Percentiles rank a stretch among this genome's conserved stretches.
Conservation (phyloP, 2,888 invertebrate genomes). For the Morinoia aosen region DNA sequence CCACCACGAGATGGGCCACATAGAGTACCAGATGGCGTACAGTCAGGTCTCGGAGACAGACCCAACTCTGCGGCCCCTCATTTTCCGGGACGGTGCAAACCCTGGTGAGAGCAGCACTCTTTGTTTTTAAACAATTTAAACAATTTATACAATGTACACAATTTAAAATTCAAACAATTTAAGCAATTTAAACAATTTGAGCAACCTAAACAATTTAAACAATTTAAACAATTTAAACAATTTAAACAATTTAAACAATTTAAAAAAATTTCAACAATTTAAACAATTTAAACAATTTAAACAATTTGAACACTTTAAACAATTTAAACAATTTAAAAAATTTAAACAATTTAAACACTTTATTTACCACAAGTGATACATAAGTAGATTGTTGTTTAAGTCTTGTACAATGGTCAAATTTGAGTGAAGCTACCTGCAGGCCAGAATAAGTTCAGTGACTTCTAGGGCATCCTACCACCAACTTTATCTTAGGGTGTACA, state of each 20-base stretch:
- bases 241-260: not conserved
- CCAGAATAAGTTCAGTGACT: too few relatives aligned
- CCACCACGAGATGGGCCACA: slow-evolving; percentile 71
- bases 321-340: too few relatives aligned
- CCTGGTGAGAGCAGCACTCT: slow-evolving; percentile 63
- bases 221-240: too few relatives aligned
- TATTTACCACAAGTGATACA: too few relatives aligned
- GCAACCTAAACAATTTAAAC: too few relatives aligned
- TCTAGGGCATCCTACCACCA: too few relatives aligned
- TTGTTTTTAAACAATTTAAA: not conserved
- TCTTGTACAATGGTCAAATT: too few relatives aligned
- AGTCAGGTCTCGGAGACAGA: slow-evolving; percentile 50
- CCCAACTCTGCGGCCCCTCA: slow-evolving; percentile 71
- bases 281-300: not conserved
- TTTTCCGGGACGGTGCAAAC: slow-evolving; percentile 69
- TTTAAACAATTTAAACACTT: too few relatives aligned
- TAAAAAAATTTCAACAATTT: not conserved
- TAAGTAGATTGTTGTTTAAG: too few relatives aligned
- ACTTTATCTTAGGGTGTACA: too few relatives aligned
- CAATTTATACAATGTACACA: not conserved
- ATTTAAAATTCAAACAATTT: not conserved
- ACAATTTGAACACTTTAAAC: too few relatives aligned
- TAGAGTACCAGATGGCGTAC: slow-evolving; percentile 70
- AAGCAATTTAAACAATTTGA: not conserved
- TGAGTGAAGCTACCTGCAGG: too few relatives aligned